Evolutionary conservation across 2,113 vertebrate species (phyloP), one percentile per base, ranked within the genome.

Genomic region (Lepisosteus osseus): DNA sequence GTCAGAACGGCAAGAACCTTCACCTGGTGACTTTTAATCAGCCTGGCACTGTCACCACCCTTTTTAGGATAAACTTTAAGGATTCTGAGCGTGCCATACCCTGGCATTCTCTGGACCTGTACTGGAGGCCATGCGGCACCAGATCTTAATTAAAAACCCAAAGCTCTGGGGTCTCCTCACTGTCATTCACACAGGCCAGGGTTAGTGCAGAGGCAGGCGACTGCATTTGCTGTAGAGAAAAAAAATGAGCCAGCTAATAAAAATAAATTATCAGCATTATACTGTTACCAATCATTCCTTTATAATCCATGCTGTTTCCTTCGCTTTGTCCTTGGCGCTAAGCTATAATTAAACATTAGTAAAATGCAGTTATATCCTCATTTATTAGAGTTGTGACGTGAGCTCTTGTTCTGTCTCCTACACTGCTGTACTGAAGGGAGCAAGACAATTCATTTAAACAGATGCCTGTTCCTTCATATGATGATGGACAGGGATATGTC

Each of bases 81-180:
- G 56, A 57, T 65, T 65, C 70, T 12, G 68, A 62, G 65, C 69
- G n/a, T 44, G 55, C 56, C 54, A 63, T 42, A 41, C 56, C 65
- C 29, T 74, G 61, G 72, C 76, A 66, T 78, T 56, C 76, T 72
- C 74, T 63, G 54, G n/a, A 63, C 74, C 63, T 59, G 71, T 71
- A 74, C 67, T 51, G 61, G 69, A 77, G 77, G 77, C 70, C 68
- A 79, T 63, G 69, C 67, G 69, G 72, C 66, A 65, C 72, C 71
- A 61, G 62, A 79, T 81, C 72, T 75, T 81, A 83, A 83, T 83
- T 83, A 81, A 81, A 81, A 81, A 73, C 54, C 51, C 29, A 71
- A 70, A 68, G 67, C 79, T 76, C 77, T 44, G 6, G 59, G 76
- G 77, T 42, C 57, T 70, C 47, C 74, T 65, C 70, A 62, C 72